Base-by-base conservation (phyloP, 2,888 invertebrate species). In the Dexiosoma caninum region DNA sequence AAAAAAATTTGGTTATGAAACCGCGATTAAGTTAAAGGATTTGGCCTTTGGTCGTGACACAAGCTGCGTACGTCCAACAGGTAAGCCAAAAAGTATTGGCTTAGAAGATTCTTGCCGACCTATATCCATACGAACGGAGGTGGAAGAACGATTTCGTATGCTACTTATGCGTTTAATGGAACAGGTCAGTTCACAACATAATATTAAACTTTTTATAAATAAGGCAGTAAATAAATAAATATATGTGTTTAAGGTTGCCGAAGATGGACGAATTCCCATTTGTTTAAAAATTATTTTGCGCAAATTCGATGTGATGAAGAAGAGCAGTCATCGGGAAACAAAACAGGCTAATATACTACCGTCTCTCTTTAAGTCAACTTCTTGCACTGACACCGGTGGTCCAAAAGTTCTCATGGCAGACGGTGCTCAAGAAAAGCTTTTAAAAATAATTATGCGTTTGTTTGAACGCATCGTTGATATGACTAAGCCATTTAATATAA, bases 191-290 rank as follows among this genome's bases (percentile, higher is more conserved):
- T 21, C 5, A 3, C 7, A 6, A 32, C 8, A 16, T 1, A 71
- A 49, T 6, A 44, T 10, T 19, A n/a, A 10, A 21, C 10, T 3
- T 12, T 9, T 21, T 8, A n/a, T 19, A 7, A 27, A n/a, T 12
- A 1, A n/a, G n/a, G n/a, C n/a, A 27, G n/a, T 14, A 3, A 51
- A 14, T n/a, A 5, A 27, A 46, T 9, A 46, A 10, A 49, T 53
- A 42, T 55, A 27, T 44, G 7, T n/a, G 44, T 10, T 7, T 6
- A 32, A 88, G 88, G 88, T 88, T 14, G 91, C 93, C 70, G 95
- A 95, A 86, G 96, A 96, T 89, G 95, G 95, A 0, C 92, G 96
- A 84, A 93, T 94, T 85, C 96, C 96, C 32, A 93, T 94, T 82
- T 93, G 94, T 46, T 91, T 96, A 66, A 93, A 94, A 90, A 92